These are phyloP conservation scores for Brachyptera risi DNA, from an alignment of 2,888 invertebrate genomes.

Conservation along the genomic window DNA sequence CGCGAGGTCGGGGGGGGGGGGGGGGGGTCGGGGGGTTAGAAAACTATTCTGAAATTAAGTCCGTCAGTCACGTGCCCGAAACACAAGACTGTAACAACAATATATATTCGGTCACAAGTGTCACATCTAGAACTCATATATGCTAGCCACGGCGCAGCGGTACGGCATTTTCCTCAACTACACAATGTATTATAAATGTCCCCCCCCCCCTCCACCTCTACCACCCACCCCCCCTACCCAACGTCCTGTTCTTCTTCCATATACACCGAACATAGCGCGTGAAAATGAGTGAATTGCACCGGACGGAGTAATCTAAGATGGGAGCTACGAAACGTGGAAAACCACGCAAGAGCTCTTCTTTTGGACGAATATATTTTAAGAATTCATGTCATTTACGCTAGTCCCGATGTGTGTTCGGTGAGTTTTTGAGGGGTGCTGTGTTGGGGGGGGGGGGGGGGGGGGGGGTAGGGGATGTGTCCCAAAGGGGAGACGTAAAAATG, in stretches of 20 bases:
- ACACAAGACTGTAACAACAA: neutral
- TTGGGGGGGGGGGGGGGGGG: slow-evolving; percentile 16
- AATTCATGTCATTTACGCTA: slow-evolving; percentile 39
- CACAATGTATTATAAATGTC: slow-evolving; percentile 15
- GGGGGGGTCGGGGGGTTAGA: slow-evolving; percentile 6
- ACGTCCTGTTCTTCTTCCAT: no score
- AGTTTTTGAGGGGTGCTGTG: no score
- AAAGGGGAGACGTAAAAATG: slow-evolving; percentile 20
- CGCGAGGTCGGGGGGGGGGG: no score
- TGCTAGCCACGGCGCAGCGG: slow-evolving; percentile 13
- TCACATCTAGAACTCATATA: slow-evolving; percentile 11
- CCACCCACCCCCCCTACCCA: no score
- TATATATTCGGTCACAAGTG: slow-evolving; percentile 16
- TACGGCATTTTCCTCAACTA: neutral
- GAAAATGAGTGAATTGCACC: slow-evolving; percentile 31
- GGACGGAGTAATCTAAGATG: slow-evolving; percentile 27
- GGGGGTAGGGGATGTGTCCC: slow-evolving; percentile 17
- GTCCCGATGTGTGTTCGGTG: neutral
- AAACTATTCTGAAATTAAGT: slow-evolving; percentile 19
- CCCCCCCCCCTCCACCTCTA: neutral
- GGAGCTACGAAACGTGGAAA: neutral
- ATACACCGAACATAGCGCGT: no score
- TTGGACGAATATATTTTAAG: slow-evolving; percentile 34
- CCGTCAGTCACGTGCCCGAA: slow-evolving; percentile 13
- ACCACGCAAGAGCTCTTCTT: slow-evolving; percentile 11